Percentiles rank a stretch among this genome's conserved stretches.
phyloP scores from a whole-genome alignment of 2,113 vertebrate species.

The Xenopus tropicalis region DNA sequence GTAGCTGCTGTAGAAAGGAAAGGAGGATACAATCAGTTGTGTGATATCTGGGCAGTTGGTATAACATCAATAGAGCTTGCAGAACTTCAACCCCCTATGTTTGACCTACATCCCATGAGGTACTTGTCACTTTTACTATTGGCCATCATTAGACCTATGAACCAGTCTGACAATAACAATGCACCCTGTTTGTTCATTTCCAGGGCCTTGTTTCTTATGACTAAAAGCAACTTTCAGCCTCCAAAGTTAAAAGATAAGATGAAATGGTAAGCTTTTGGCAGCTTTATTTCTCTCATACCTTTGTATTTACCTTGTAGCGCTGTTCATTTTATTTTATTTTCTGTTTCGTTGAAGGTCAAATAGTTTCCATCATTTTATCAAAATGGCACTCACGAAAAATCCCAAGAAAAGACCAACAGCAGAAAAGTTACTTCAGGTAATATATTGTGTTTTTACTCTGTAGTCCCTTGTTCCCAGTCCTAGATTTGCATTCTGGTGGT shows the following conservation, averaged over 20 bases:
- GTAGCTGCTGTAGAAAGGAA: conserved; percentile 97
- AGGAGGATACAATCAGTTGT: conserved; percentile 96
- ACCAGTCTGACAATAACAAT: not conserved
- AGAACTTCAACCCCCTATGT: conserved; percentile 96
- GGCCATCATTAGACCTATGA: too few species aligned
- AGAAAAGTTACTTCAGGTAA: conserved; percentile 92
- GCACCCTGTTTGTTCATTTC: conserved; percentile 20
- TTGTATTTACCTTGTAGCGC: conserved; percentile 39
- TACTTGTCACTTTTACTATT: conserved; percentile 50
- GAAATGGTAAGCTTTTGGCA: conserved; percentile 84
- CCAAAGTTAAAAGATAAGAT: conserved; percentile 97
- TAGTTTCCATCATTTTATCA: conserved; percentile 98
- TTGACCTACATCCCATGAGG: conserved; percentile 98
- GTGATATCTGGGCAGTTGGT: conserved; percentile 97
- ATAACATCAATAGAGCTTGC: conserved; percentile 97
- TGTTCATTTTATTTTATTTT: conserved; percentile 36
- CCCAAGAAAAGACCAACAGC: conserved; percentile 94
- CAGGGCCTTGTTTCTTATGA: conserved; percentile 98
- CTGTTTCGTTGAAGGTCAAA: conserved; percentile 78
- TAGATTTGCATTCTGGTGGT: too few species aligned
- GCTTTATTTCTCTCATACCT: too few species aligned
- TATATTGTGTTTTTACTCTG: conserved; percentile 37
- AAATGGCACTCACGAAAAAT: conserved; percentile 95
- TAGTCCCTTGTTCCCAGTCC: too few species aligned
- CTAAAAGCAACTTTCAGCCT: conserved; percentile 97